A percentile compares a stretch with the other conserved stretches of the same genome.
These are phyloP conservation scores for Plutella xylostella DNA, from an alignment of 2,888 invertebrate species.

Conservation along the genomic window DNA sequence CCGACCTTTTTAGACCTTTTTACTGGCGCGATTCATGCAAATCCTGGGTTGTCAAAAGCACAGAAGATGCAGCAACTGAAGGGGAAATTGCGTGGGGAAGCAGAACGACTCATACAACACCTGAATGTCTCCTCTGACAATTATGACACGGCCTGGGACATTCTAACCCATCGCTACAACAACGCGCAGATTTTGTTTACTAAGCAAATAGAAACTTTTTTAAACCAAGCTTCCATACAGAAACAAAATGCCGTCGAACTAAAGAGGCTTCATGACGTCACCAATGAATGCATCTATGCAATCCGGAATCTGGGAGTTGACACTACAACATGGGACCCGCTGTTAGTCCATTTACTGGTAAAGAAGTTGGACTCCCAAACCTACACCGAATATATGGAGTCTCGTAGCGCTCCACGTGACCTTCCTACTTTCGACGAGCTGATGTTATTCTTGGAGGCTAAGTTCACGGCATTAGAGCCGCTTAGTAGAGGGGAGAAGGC, in stretches of 20 bases:
- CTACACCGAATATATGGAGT: constrained; percentile 12
- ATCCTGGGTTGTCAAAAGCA: constrained; percentile 13
- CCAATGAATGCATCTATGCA: constrained; percentile 11
- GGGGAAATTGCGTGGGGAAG: neutral
- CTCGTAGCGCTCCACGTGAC: constrained; percentile 11
- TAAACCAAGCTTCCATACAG: neutral
- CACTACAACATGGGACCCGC: constrained; percentile 16
- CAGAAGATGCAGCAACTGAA: constrained; percentile 20
- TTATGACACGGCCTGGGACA: constrained; percentile 18
- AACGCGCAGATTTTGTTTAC: neutral
- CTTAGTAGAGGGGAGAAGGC: no score
- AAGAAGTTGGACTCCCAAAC: constrained; percentile 12
- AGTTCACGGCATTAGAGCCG: constrained; percentile 13
- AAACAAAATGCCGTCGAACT: neutral
- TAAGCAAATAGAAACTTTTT: neutral
- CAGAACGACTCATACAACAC: constrained; percentile 10
- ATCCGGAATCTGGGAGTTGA: constrained; percentile 17
- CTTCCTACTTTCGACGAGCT: constrained; percentile 13
- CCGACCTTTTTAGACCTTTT: neutral
- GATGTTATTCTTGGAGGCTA: constrained; percentile 12
- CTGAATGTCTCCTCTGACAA: constrained; percentile 18
- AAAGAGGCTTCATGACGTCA: neutral
- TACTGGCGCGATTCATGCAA: constrained; percentile 16
- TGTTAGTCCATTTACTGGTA: constrained; percentile 11
- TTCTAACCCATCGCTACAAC: constrained; percentile 16